A percentile compares a stretch with the other conserved stretches of the same genome.
Conservation (phyloP, 2,113 vertebrate genomes). For the human (Homo sapiens) region DNA sequence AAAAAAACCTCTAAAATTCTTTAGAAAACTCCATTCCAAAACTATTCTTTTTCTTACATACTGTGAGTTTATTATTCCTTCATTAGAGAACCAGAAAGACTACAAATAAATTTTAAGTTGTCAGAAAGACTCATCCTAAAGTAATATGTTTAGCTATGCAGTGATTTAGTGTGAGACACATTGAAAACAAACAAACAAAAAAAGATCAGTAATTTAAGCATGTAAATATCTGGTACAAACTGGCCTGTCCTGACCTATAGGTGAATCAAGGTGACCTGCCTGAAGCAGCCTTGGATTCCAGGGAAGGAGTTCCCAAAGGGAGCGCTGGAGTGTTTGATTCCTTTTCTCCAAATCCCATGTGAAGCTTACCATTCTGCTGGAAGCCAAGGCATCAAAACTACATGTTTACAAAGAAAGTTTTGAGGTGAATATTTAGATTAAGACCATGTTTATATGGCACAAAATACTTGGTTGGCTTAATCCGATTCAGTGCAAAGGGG, state of each 20-base stretch:
- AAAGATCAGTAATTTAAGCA: background rate
- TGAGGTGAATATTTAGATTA: background rate
- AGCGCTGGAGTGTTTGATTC: background rate
- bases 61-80: background rate
- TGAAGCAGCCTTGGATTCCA: background rate
- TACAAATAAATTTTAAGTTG: background rate
- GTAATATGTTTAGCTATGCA: background rate
- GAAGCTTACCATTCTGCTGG: background rate
- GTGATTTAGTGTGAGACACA: background rate
- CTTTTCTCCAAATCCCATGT: background rate
- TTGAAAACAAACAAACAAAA: background rate
- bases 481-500: background rate
- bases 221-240: background rate
- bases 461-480: background rate
- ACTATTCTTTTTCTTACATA: background rate
- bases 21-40: conserved; percentile 1
- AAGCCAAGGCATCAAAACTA: background rate
- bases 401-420: background rate
- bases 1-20: background rate
- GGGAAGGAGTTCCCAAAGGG: background rate
- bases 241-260: background rate
- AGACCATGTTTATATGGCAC: background rate
- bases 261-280: background rate
- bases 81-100: background rate
- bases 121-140: background rate